These are phyloP conservation scores for Hyperoodon ampullatus DNA, from an alignment of 2,113 vertebrate genomes.

Conservation along the genomic window DNA sequence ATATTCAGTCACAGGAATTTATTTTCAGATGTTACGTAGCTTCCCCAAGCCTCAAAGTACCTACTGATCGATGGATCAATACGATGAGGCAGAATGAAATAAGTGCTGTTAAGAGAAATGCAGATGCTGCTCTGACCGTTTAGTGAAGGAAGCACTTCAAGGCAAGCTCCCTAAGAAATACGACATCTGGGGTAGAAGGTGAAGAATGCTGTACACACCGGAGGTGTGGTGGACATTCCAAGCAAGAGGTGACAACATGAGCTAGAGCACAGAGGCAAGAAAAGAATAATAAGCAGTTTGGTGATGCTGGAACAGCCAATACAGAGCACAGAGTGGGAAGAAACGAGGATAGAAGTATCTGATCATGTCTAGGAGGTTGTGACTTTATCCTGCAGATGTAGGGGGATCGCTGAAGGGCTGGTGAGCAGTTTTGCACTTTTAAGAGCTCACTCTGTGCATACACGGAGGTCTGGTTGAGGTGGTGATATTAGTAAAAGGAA, in stretches of 20 bases:
- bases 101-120: background rate
- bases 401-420: background rate
- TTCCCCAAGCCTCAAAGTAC: background rate
- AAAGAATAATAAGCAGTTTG: background rate
- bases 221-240: background rate
- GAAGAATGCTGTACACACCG: background rate
- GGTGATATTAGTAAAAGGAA: background rate
- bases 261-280: background rate
- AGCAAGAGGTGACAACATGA: background rate
- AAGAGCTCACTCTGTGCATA: background rate
- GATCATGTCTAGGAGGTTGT: background rate
- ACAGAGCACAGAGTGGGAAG: background rate
- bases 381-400: background rate
- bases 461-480: background rate
- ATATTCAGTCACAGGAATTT: background rate
- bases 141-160: background rate
- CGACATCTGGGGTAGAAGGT: background rate
- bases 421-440: background rate
- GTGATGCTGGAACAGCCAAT: background rate
- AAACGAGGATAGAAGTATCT: background rate
- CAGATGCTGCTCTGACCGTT: background rate
- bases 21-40: background rate
- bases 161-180: conserved; percentile 7
- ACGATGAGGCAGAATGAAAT: background rate
- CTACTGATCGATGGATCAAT: background rate